phyloP scores from a whole-genome alignment of 2,888 invertebrate species.

The Hololepta plana region DNA sequence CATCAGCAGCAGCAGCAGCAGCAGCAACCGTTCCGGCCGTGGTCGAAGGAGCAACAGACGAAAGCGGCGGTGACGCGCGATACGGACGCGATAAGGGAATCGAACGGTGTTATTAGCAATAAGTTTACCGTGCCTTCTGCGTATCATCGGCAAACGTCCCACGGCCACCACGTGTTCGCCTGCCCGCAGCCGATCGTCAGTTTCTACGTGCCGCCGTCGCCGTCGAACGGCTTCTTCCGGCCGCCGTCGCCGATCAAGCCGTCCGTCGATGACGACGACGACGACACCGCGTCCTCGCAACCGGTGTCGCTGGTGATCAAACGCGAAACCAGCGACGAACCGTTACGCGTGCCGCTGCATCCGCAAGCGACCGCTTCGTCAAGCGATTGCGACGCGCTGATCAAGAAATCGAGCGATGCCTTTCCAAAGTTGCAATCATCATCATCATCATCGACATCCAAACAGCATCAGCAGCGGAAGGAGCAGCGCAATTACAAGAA shows the following conservation, averaged over 20 bases:
- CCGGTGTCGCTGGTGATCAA: conserved; percentile 10
- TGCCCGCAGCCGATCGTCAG: too few relatives aligned
- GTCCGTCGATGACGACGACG: conserved; percentile 15
- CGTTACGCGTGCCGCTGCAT: conserved; percentile 20
- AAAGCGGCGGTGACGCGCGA: too few relatives aligned
- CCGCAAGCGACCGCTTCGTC: too few relatives aligned
- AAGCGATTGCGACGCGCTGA: too few relatives aligned
- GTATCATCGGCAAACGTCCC: conserved; percentile 2
- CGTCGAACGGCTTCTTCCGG: conserved; percentile 12
- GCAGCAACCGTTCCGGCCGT: conserved; percentile 40
- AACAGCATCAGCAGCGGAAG: conserved; percentile 20
- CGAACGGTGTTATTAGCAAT: too few relatives aligned
- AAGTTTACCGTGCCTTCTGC: too few relatives aligned
- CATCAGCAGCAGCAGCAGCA: too few relatives aligned
- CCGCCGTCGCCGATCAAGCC: conserved; percentile 20
- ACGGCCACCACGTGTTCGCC: too few relatives aligned
- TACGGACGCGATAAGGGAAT: conserved; percentile 7
- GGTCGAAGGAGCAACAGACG: conserved; percentile 29
- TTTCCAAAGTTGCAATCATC: conserved; percentile 15
- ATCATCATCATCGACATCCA: conserved; percentile 1
- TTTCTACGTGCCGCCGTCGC: conserved; percentile 1
- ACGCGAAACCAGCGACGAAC: conserved; percentile 10
- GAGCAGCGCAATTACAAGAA: conserved; percentile 86
- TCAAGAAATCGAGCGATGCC: conserved; percentile 2
- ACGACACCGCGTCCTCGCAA: conserved; percentile 12